Evolutionary conservation across 2,113 vertebrate genomes (phyloP).

Genomic region (Channa maculata): DNA sequence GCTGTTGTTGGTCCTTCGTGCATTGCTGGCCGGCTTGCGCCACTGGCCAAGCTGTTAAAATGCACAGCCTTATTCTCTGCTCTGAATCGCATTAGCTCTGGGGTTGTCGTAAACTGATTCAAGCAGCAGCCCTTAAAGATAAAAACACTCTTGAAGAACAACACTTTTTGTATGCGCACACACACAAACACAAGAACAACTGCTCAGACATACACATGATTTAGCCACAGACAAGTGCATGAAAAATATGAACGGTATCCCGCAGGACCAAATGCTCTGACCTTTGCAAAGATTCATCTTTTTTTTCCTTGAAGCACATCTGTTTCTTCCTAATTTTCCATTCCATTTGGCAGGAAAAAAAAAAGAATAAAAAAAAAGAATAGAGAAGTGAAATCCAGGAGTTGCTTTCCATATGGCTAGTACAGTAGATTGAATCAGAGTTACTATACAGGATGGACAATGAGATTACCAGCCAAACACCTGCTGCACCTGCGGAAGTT

Average conservation of each 20-base stretch:
- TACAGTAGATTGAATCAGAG: slow-evolving; percentile 26
- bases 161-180: slow-evolving; percentile 17
- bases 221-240: slow-evolving; percentile 12
- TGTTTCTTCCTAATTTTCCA: slow-evolving; percentile 50
- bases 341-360: slow-evolving; percentile 38
- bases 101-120: slow-evolving; percentile 64
- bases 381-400: slow-evolving; percentile 26
- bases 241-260: slow-evolving; percentile 44
- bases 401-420: slow-evolving; percentile 28
- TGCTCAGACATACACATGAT: slow-evolving; percentile 24
- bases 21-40: slow-evolving; percentile 43
- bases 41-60: slow-evolving; percentile 71
- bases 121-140: slow-evolving; percentile 55
- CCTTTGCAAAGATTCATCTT: slow-evolving; percentile 64
- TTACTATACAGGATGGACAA: not conserved
- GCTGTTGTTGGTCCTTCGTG: slow-evolving; percentile 40
- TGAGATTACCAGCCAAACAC: slow-evolving; percentile 28
- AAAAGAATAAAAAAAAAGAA: slow-evolving; percentile 22
- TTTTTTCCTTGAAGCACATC: slow-evolving; percentile 43
- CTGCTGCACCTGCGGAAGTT: slow-evolving; percentile 27
- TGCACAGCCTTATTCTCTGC: slow-evolving; percentile 61
- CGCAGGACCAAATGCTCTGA: slow-evolving; percentile 52
- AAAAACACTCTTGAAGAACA: slow-evolving; percentile 40
- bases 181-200: not conserved
- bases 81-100: slow-evolving; percentile 68